Conservation (phyloP, 2,888 invertebrate species). For the Hartigia nigra region DNA sequence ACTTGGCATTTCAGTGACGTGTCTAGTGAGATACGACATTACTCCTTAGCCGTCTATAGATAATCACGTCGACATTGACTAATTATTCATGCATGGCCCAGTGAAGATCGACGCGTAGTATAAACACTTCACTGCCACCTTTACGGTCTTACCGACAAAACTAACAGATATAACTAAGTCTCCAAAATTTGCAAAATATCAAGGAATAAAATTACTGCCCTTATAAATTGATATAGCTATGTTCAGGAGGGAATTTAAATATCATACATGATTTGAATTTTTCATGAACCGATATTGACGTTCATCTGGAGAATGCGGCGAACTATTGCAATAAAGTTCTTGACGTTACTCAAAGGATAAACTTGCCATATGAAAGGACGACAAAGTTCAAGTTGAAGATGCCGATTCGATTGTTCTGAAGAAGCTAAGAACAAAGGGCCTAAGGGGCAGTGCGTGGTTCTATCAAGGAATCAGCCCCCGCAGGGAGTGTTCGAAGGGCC, state of each 20-base stretch:
- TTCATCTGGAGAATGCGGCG: neutral
- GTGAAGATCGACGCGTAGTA: neutral
- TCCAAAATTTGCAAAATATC: neutral
- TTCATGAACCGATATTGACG: neutral
- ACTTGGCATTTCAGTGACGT: neutral
- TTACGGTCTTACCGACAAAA: neutral
- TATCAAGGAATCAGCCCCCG: constrained; percentile 59
- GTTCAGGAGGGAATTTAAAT: neutral
- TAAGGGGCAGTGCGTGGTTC: constrained; percentile 58
- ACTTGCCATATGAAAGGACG: neutral
- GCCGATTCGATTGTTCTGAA: neutral
- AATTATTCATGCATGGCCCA: neutral
- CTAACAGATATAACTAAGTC: neutral
- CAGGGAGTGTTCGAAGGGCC: constrained; percentile 54
- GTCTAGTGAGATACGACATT: neutral
- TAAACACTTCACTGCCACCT: neutral
- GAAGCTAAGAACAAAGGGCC: constrained; percentile 48
- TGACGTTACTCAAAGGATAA: neutral
- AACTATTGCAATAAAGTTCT: neutral
- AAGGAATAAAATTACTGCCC: neutral
- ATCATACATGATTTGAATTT: neutral
- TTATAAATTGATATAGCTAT: neutral
- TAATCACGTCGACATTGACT: neutral
- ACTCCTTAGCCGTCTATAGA: neutral
- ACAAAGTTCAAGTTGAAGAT: neutral